Base-by-base conservation (phyloP, 2,797 vertebrate species). In the Poecilia picta region DNA sequence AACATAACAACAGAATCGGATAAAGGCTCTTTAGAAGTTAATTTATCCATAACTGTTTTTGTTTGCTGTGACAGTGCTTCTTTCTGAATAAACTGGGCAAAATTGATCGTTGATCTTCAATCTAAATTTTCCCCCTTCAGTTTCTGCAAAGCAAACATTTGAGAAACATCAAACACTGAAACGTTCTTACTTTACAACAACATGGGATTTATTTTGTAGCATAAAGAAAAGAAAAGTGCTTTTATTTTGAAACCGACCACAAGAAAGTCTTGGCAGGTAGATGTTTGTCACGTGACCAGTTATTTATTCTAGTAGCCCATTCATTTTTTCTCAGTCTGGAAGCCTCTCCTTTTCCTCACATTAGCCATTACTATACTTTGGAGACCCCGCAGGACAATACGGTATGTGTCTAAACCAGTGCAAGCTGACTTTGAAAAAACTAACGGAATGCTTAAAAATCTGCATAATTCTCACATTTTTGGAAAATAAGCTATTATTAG, bases 241-340 rank as follows among this genome's bases (percentile, higher is more conserved):
- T 85, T 93, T 90, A 89, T 87, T 89, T 90, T 91, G 86, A 90
- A 91, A 49, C 49, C 28, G 31, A 1, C 0, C 1, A 7, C 75
- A 80, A 72, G 75, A 86, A 72, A 51, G 5, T 4, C 2, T n/a
- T 11, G 36, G 25, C 18, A 18, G 25, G 16, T 71, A 45, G 47
- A 46, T 13, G 45, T 3, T 55, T 39, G 18, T 46, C 78, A 72
- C 51, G 51, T 72, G 76, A 55, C 8, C 33, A n/a, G 16, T 18
- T 33, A 2, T 41, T 23, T 55, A 31, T 23, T 8, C 25, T 33
- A 6, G 20, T 3, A 39, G 33, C 1, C 16, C 23, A 57, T 81
- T 62, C 31, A 62, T 62, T 16, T 15, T 20, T 33, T 18, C 57
- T 4, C 33, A 39, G 20, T 71, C 47, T 73, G 12, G 0, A 10